phyloP scores from a whole-genome alignment of 1,140 invertebrate species.

The Oryctes rhinoceros region DNA sequence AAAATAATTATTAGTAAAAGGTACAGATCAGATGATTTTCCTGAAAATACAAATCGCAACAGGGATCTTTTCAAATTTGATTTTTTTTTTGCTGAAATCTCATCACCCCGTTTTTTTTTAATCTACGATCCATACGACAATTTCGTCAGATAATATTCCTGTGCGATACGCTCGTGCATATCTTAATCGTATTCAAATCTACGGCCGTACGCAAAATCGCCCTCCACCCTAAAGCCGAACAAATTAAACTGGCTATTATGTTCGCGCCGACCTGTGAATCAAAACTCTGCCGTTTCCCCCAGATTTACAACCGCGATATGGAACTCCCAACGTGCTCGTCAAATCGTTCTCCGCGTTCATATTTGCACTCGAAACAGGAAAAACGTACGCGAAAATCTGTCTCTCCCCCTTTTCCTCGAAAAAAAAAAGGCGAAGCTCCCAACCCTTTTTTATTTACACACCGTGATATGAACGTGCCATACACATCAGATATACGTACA shows the following conservation, averaged over 20 bases:
- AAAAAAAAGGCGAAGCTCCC: neutral
- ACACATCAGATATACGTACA: neutral
- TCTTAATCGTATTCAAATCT: neutral
- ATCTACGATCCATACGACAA: no score
- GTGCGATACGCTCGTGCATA: no score
- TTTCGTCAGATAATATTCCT: no score
- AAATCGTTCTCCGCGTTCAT: neutral
- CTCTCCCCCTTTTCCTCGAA: neutral
- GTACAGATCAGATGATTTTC: no score
- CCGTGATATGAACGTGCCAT: neutral
- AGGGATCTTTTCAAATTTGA: no score
- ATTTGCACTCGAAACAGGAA: neutral
- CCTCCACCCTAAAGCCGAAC: neutral
- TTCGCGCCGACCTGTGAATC: neutral
- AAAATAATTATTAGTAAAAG: no score
- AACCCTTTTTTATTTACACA: constrained; percentile 16
- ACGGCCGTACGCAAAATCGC: neutral
- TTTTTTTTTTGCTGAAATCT: no score
- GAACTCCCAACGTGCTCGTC: constrained; percentile 3
- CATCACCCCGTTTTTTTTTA: no score
- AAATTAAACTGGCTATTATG: neutral
- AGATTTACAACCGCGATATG: neutral
- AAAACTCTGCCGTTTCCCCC: neutral
- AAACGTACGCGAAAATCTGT: neutral
- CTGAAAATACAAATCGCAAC: no score